A percentile compares a stretch with the other conserved stretches of the same genome.
These are phyloP conservation scores for Drosophila tsacasi DNA, from an alignment of 1,140 invertebrate species.

Conservation along the genomic window DNA sequence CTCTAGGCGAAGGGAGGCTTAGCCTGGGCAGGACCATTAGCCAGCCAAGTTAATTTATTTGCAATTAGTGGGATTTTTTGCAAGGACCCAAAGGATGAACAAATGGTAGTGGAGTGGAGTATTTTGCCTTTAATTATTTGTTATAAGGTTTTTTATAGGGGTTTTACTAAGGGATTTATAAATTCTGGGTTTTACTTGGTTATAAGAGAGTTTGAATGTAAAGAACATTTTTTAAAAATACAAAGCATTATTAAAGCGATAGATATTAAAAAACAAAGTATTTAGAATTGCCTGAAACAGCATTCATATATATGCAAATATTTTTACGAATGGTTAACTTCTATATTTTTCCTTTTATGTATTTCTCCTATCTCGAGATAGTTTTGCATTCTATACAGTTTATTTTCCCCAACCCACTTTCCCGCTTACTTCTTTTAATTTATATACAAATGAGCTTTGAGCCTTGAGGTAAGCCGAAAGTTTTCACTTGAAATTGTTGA, in stretches of 20 bases:
- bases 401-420: too few relatives aligned
- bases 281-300: not conserved
- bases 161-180: too few relatives aligned
- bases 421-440: conserved; percentile 47
- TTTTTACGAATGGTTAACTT: not conserved
- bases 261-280: not conserved
- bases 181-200: not conserved
- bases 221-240: too few relatives aligned
- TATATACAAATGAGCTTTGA: conserved; percentile 74
- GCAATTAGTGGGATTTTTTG: conserved; percentile 66
- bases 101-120: conserved; percentile 9
- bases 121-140: conserved; percentile 7
- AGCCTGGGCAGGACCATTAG: conserved; percentile 32
- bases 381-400: not conserved
- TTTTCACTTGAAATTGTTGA: conserved; percentile 67
- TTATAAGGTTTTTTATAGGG: conserved; percentile 1
- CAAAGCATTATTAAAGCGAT: too few relatives aligned
- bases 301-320: not conserved
- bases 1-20: conserved; percentile 14
- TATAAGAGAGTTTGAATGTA: not conserved
- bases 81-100: conserved; percentile 7
- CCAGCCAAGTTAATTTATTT: conserved; percentile 76
- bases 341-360: not conserved
- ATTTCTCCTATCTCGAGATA: not conserved
- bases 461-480: conserved; percentile 63